Percentiles rank a stretch among this genome's conserved stretches.
Evolutionary conservation across 2,888 invertebrate genomes (phyloP).

Genomic region (Parnassius orleans): DNA sequence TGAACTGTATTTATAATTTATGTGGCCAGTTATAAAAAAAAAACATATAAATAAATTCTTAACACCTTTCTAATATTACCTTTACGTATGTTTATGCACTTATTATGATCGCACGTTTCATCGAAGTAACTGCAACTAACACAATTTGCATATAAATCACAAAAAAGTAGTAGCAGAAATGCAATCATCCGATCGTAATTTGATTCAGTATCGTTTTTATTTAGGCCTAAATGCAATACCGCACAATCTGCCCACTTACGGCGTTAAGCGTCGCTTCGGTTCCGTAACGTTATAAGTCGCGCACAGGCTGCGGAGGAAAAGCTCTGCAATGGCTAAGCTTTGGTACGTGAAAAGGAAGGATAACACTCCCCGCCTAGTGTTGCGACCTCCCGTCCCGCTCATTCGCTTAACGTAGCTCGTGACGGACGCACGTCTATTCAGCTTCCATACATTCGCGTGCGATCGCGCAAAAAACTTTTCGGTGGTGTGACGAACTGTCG

Average conservation of each 20-base stretch:
- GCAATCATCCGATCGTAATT: conserved; percentile 41
- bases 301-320: conserved; percentile 57
- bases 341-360: conserved; percentile 67
- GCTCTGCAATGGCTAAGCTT: conserved; percentile 63
- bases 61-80: neutral
- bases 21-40: neutral
- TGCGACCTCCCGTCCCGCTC: conserved; percentile 47
- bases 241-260: conserved; percentile 79
- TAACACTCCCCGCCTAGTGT: conserved; percentile 64
- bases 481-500: conserved; percentile 55
- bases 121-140: conserved; percentile 8
- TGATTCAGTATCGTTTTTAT: conserved; percentile 60
- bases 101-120: neutral
- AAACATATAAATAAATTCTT: neutral
- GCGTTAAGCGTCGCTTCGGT: conserved; percentile 59
- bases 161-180: conserved; percentile 32
- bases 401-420: conserved; percentile 65
- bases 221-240: conserved; percentile 76
- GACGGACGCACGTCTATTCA: conserved; percentile 51
- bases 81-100: neutral
- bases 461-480: conserved; percentile 77
- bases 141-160: conserved; percentile 24
- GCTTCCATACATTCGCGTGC: conserved; percentile 38
- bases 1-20: no score
- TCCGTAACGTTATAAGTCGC: conserved; percentile 50